Base-by-base conservation (phyloP, 92 coral and sea anemone genomes). In the Epizoanthus stellaris region DNA sequence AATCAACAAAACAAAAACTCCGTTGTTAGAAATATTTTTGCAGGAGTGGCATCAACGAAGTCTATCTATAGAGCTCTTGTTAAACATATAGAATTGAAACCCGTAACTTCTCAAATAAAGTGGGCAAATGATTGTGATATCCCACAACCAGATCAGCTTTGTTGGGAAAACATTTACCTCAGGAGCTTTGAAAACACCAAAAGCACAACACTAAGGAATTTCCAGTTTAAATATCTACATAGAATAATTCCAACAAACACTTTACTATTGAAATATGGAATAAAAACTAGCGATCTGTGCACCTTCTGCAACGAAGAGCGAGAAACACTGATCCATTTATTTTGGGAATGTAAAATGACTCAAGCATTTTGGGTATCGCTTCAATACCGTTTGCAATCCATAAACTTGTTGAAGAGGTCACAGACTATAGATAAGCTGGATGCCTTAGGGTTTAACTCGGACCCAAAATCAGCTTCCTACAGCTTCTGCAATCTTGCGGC, bases 171-270 rank as follows among this genome's bases (percentile, higher is more conserved):
- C 72, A 67, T 21, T 19, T 67, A 67, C 30, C 72, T 67, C 14
- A 67, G 72, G 15, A 67, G 72, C 40, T 67, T 67, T 25, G 72
- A 67, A 17, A 67, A 9, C 72, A 6, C 72, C 38, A 67, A 67
- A 67, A 67, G 67, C 67, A 62, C 67, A 62, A 62, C 67, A 0
- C 67, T 62, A 62, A 62, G 67, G 21, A 25, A 67, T 23, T 67
- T 67, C 43, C 72, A 67, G 9, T 67, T 67, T 67, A 67, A 67
- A 6, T 67, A 19, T 67, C 45, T 67, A 21, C 72, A 30, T 25
- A 67, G 72, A 67, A 67, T 67, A 67, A 67, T 23, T 19, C 72
- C 72, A 67, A 67, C 72, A 67, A 67, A 67, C 3, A 67, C 72
- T 25, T 67, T 67, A 67, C 72, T 25, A 25, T 21, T 67, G 45